Percentiles rank a stretch among this genome's conserved stretches.
Evolutionary conservation across 2,797 vertebrate species (phyloP).

Genomic region (Meda fulgida): DNA sequence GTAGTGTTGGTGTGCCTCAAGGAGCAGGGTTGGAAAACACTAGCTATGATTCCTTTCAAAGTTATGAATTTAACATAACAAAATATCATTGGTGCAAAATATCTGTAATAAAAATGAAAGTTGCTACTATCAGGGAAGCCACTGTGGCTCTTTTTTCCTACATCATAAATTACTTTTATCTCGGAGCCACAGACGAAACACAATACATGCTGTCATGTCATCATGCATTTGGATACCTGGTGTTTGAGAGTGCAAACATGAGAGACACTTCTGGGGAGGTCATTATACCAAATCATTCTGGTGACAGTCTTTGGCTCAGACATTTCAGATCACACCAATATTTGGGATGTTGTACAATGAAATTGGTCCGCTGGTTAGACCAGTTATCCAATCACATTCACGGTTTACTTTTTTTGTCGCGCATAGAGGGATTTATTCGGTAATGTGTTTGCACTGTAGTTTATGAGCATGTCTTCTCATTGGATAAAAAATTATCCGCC

Average conservation of each 20-base stretch:
- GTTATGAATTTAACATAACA: neutral
- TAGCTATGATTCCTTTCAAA: neutral
- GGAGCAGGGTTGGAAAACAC: no score
- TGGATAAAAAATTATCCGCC: neutral
- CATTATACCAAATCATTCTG: neutral
- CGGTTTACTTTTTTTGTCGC: neutral
- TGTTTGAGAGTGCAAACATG: no score
- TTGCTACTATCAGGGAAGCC: no score
- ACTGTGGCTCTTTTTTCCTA: no score
- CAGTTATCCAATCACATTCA: neutral
- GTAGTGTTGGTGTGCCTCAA: neutral
- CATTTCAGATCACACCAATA: neutral
- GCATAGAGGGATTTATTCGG: neutral
- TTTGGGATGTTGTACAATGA: neutral
- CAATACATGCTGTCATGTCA: no score
- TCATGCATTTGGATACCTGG: no score
- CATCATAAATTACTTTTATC: no score
- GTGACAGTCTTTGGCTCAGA: neutral
- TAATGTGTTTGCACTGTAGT: neutral
- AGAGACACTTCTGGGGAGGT: no score
- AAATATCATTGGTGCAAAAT: no score
- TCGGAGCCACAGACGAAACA: no score
- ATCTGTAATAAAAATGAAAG: no score
- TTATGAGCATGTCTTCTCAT: neutral
- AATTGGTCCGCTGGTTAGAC: neutral